phyloP scores from a whole-genome alignment of 2,797 vertebrate species.

The Xiphorhynchus erythropygius region DNA sequence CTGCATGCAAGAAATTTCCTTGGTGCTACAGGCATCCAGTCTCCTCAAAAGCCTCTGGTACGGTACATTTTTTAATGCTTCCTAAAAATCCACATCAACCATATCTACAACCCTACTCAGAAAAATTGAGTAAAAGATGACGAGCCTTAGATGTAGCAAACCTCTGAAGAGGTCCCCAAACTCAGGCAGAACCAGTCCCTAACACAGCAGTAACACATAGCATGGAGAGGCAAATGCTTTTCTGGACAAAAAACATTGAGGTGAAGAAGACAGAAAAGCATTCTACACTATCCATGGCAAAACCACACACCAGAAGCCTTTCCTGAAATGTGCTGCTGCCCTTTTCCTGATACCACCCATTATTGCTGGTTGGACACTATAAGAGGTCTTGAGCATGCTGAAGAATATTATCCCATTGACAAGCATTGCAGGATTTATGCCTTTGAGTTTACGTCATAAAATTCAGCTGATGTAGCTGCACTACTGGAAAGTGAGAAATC shows the following conservation, averaged over 20 bases:
- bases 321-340: not conserved
- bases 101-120: not conserved
- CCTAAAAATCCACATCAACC: not conserved
- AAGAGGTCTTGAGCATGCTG: not conserved
- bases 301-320: not conserved
- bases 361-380: not conserved
- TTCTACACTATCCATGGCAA: not conserved
- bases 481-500: not conserved
- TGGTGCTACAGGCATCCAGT: not conserved
- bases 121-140: not conserved
- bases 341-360: not conserved
- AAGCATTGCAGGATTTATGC: not conserved
- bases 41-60: not conserved
- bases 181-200: not conserved
- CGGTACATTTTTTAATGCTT: not conserved
- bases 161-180: not conserved
- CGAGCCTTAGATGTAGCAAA: not conserved
- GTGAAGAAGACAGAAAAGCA: not conserved
- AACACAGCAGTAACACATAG: not conserved
- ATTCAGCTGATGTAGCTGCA: not conserved
- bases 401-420: not conserved
- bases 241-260: fast-evolving
- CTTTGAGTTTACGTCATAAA: not conserved
- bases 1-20: not conserved
- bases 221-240: fast-evolving